These are phyloP conservation scores for Panthera leo DNA, from an alignment of 2,113 vertebrate species.

Conservation along the genomic window DNA sequence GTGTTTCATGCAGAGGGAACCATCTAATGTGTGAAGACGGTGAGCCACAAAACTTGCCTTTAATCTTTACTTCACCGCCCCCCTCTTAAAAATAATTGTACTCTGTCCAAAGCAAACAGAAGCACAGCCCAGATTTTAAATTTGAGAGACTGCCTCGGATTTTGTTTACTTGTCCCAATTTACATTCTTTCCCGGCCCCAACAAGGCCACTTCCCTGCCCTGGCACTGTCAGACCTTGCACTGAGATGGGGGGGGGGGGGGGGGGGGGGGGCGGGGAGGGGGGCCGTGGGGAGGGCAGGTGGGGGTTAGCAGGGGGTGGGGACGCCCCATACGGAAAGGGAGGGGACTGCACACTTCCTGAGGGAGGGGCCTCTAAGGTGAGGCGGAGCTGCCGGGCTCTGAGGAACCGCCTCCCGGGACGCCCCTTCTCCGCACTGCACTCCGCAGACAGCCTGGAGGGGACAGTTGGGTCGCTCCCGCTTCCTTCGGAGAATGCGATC, in stretches of 20 bases:
- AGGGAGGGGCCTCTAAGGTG: too few species aligned
- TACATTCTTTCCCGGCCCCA: not conserved
- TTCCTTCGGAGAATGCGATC: accelerated
- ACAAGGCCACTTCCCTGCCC: not conserved
- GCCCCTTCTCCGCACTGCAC: too few species aligned
- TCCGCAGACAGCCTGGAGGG: not conserved
- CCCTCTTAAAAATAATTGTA: not conserved
- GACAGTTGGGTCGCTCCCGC: accelerated
- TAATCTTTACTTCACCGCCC: not conserved
- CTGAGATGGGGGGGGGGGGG: accelerated
- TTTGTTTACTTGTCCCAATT: not conserved
- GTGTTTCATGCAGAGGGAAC: not conserved
- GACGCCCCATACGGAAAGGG: not conserved
- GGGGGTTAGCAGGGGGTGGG: not conserved
- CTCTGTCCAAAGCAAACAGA: not conserved
- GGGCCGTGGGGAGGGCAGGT: accelerated
- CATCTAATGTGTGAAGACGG: too few species aligned
- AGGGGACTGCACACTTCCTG: not conserved
- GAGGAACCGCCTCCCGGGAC: not conserved
- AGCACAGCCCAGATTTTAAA: not conserved
- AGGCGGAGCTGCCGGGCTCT: not conserved
- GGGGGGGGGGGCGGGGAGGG: too few species aligned
- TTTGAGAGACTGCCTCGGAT: not conserved
- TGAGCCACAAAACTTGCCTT: not conserved
- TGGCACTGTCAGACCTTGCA: not conserved